These are phyloP conservation scores for Hymenochirus boettgeri DNA, from an alignment of 2,113 vertebrate species.

Conservation along the genomic window DNA sequence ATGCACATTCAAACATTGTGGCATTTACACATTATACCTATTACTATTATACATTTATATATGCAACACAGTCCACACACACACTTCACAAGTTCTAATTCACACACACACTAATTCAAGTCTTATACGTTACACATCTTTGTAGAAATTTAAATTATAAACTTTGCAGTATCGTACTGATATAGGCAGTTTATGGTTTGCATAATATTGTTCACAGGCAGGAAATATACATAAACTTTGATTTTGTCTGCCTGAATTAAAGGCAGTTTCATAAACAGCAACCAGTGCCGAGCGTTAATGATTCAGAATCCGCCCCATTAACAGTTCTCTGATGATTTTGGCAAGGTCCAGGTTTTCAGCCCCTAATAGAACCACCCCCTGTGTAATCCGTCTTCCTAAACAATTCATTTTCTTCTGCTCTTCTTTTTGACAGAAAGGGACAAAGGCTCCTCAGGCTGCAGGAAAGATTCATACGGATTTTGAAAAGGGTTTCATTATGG, in stretches of 20 bases:
- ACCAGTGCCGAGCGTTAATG: conserved; percentile 40
- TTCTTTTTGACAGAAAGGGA: conserved; percentile 82
- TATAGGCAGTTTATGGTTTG: conserved; percentile 29
- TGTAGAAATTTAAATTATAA: too few species aligned
- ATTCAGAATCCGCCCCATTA: conserved; percentile 44
- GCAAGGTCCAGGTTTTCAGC: conserved; percentile 45
- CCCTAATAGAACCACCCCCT: conserved; percentile 62
- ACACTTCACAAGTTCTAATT: too few species aligned
- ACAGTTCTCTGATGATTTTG: conserved; percentile 42
- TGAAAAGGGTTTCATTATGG: conserved; percentile 95
- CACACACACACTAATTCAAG: too few species aligned
- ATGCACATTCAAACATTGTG: too few species aligned
- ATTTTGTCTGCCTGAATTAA: not conserved
- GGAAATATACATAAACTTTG: conserved; percentile 52
- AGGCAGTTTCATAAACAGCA: conserved; percentile 1
- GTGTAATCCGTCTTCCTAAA: conserved; percentile 77
- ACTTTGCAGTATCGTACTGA: conserved; percentile 68
- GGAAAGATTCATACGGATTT: conserved; percentile 90
- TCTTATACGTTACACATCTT: too few species aligned
- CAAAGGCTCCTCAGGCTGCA: conserved; percentile 88
- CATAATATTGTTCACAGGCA: conserved; percentile 51
- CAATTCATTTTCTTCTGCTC: conserved; percentile 74
- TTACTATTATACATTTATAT: too few species aligned
- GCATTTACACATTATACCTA: too few species aligned
- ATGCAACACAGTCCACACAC: too few species aligned